Conservation (phyloP, 2,797 vertebrate species). For the Lepilemur ruficaudatus region DNA sequence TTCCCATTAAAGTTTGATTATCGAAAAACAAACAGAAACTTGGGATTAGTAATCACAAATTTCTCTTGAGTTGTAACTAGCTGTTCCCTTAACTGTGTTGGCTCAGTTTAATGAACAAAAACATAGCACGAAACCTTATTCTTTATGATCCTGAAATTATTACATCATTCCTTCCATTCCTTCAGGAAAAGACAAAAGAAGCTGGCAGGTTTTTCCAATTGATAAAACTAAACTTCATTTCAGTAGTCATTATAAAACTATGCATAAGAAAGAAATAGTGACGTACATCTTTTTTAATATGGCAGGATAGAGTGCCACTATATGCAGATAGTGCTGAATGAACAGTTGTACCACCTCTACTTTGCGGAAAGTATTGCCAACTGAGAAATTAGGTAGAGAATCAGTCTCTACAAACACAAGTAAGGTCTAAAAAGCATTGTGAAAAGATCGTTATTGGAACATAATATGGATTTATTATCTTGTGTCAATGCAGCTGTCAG, state of each 20-base stretch:
- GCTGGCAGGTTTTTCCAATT: conserved; percentile 60
- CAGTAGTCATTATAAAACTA: conserved; percentile 72
- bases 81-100: conserved; percentile 66
- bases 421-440: not conserved
- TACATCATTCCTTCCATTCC: conserved; percentile 64
- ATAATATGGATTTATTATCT: not conserved
- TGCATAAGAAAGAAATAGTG: conserved; percentile 62
- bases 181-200: conserved; percentile 70
- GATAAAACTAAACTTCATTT: conserved; percentile 79
- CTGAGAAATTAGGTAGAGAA: conserved; percentile 52
- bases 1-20: conserved; percentile 40
- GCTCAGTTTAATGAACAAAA: conserved; percentile 60
- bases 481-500: not conserved
- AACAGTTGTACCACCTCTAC: conserved; percentile 43
- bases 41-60: conserved; percentile 19
- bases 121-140: conserved; percentile 68
- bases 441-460: not conserved
- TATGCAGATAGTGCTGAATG: not conserved
- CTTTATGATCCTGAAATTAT: conserved; percentile 71
- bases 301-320: conserved; percentile 15
- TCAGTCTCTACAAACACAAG: not conserved
- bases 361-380: conserved; percentile 26
- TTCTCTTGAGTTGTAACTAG: conserved; percentile 59
- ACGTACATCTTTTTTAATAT: not conserved
- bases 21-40: conserved; percentile 64